phyloP scores from a whole-genome alignment of 2,888 invertebrate genomes.

The Iphiclides podalirius region DNA sequence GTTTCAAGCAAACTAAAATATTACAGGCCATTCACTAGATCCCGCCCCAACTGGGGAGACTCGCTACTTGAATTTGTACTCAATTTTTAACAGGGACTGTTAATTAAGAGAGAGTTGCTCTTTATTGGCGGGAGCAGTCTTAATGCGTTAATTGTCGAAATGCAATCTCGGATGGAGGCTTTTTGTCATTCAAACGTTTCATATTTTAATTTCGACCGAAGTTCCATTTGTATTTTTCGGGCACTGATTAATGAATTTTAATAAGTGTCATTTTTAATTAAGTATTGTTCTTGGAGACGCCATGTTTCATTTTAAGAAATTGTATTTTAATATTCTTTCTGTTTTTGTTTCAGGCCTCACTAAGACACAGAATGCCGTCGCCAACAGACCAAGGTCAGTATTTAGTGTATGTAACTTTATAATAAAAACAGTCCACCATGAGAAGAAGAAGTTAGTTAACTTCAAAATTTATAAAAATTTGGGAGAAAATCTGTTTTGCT shows the following conservation, averaged over 20 bases:
- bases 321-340: slow-evolving; percentile 22
- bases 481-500: no score
- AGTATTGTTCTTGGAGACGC: slow-evolving; percentile 22
- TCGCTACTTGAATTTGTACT: slow-evolving; percentile 79
- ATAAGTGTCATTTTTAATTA: slow-evolving; percentile 36
- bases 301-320: slow-evolving; percentile 21
- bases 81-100: slow-evolving; percentile 77
- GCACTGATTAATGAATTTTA: slow-evolving; percentile 53
- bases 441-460: no score
- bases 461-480: no score
- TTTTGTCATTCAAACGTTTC: slow-evolving; percentile 72
- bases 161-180: slow-evolving; percentile 72
- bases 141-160: slow-evolving; percentile 80
- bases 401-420: no score
- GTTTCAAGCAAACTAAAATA: slow-evolving; percentile 79
- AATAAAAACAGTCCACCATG: no score
- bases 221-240: slow-evolving; percentile 40
- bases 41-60: slow-evolving; percentile 55
- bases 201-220: slow-evolving; percentile 67
- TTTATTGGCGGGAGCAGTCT: slow-evolving; percentile 74
- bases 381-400: slow-evolving; percentile 68
- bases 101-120: slow-evolving; percentile 75
- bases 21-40: slow-evolving; percentile 76
- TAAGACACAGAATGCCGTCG: slow-evolving; percentile 67
- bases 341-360: slow-evolving; percentile 68